Evolutionary conservation across 2,888 invertebrate genomes (phyloP).

Genomic region (Melanchra persicariae): DNA sequence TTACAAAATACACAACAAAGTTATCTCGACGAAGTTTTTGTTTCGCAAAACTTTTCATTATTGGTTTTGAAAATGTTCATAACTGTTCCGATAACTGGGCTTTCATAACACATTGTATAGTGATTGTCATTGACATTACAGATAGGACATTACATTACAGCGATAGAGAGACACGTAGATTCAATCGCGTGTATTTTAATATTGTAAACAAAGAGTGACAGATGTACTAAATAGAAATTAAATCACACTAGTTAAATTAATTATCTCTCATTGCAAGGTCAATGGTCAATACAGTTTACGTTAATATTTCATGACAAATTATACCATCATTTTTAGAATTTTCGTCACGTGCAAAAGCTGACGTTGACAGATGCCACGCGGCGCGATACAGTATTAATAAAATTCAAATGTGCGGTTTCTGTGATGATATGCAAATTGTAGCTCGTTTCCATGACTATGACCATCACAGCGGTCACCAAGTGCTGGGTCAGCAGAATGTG

Average conservation of each 20-base stretch:
- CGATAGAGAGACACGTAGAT: background rate
- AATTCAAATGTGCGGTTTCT: slow-evolving; percentile 32
- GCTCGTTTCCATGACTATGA: background rate
- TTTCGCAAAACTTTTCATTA: slow-evolving; percentile 73
- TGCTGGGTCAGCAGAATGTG: background rate
- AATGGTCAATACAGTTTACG: too few relatives aligned
- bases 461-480: slow-evolving; percentile 1
- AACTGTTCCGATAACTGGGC: slow-evolving; percentile 17
- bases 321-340: too few relatives aligned
- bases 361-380: background rate
- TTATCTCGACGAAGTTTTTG: slow-evolving; percentile 56
- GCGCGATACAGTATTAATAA: slow-evolving; percentile 18
- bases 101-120: slow-evolving; percentile 14
- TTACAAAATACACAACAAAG: slow-evolving; percentile 15
- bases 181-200: too few relatives aligned
- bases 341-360: too few relatives aligned
- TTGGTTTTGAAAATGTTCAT: slow-evolving; percentile 63
- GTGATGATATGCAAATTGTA: slow-evolving; percentile 46
- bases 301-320: too few relatives aligned
- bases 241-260: too few relatives aligned
- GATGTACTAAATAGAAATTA: too few relatives aligned
- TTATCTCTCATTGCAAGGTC: too few relatives aligned
- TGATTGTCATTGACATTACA: too few relatives aligned
- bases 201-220: too few relatives aligned
- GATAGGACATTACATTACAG: too few relatives aligned